phyloP scores from a whole-genome alignment of 1,140 invertebrate genomes.

The Drosophila sucinea region DNA sequence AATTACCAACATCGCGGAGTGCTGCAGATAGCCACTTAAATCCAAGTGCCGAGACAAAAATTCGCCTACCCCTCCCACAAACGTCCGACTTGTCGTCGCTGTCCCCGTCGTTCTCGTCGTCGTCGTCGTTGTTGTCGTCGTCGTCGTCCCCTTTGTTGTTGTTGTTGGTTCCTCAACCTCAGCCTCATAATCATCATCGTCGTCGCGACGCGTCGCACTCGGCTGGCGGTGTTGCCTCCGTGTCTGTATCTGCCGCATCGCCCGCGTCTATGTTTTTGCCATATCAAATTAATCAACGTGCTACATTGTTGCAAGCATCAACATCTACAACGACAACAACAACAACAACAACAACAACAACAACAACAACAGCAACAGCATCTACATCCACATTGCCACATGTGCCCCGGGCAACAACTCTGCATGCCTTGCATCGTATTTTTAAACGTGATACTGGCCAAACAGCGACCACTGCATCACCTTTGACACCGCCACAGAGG shows the following conservation, averaged over 20 bases:
- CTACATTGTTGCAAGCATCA: constrained; percentile 77
- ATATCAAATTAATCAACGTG: constrained; percentile 82
- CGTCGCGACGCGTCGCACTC: constrained; percentile 68
- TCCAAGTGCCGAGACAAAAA: constrained; percentile 56
- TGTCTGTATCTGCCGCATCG: constrained; percentile 39
- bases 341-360: constrained; percentile 35
- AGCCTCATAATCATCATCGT: constrained; percentile 26
- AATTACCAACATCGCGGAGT: constrained; percentile 68
- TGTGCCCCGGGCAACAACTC: constrained; percentile 49
- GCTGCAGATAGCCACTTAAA: constrained; percentile 60
- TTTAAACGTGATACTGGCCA: constrained; percentile 73
- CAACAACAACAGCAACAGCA: constrained; percentile 40
- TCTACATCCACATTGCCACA: constrained; percentile 48
- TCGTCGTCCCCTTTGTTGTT: constrained; percentile 17
- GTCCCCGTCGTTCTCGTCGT: constrained; percentile 12
- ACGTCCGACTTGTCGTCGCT: background rate
- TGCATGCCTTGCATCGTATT: constrained; percentile 63
- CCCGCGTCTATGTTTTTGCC: constrained; percentile 76
- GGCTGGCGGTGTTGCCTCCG: constrained; percentile 27
- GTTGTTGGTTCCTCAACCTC: constrained; percentile 1
- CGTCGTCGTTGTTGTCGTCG: constrained; percentile 12
- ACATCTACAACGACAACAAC: constrained; percentile 39
- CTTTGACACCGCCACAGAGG: constrained; percentile 60
- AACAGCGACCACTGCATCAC: constrained; percentile 68
- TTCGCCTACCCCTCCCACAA: constrained; percentile 23